Evolutionary conservation across 2,113 vertebrate species (phyloP).

Genomic region (Callipepla californica): DNA sequence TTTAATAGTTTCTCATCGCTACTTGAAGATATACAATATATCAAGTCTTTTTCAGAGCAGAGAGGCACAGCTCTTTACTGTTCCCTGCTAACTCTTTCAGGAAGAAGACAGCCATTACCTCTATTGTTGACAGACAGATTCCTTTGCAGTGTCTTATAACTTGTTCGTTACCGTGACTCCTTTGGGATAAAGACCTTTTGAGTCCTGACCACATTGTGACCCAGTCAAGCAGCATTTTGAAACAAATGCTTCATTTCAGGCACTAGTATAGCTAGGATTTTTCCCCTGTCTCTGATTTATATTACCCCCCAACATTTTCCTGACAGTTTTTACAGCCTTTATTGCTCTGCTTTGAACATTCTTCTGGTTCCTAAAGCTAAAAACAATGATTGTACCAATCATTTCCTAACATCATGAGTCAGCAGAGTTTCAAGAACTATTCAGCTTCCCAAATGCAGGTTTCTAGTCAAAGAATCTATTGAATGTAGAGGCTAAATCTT

Average conservation of each 20-base stretch:
- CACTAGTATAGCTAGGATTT: background rate
- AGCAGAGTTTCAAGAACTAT: background rate
- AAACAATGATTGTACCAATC: background rate
- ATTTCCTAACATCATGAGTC: background rate
- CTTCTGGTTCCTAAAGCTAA: background rate
- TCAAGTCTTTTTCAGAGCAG: rapidly evolving
- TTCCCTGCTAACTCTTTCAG: background rate
- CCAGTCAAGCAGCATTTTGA: background rate
- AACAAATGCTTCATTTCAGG: background rate
- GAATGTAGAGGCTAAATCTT: background rate
- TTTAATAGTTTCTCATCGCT: background rate
- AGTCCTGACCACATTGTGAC: background rate
- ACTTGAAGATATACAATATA: background rate
- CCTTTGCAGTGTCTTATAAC: background rate
- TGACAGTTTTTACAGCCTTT: background rate
- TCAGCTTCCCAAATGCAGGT: background rate
- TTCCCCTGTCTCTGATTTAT: background rate
- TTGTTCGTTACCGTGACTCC: background rate
- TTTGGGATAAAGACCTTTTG: background rate
- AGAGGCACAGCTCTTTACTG: background rate
- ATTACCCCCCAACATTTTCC: background rate
- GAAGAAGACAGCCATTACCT: background rate
- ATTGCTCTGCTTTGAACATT: background rate
- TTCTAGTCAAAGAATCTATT: background rate
- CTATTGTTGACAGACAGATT: background rate